Base-by-base conservation (phyloP, 2,797 vertebrate genomes). In the Helostoma temminkii region DNA sequence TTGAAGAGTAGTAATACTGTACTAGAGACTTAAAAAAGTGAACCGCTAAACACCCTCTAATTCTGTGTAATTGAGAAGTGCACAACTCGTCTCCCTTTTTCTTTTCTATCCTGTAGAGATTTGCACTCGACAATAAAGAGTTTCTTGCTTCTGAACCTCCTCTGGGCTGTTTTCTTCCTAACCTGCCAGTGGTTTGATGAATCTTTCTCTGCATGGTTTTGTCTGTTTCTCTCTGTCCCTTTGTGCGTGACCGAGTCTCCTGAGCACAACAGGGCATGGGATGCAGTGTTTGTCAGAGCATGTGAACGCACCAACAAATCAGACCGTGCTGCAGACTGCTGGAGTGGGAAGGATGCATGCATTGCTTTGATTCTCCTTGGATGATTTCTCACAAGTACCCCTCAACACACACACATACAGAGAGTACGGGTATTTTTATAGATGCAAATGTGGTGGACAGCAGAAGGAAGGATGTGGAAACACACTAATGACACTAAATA, bases 71-170 rank as follows among this genome's bases (percentile, higher is more conserved):
- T 9, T 1, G 24, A 79, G 78, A 88, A 89, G 81, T 37, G 26
- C 80, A 74, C 73, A 71, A 80, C 80, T 85, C 83, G 74, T 71
- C 54, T 46, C 61, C 62, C 60, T 70, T 87, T n/a, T 89, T 81
- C 82, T 90, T 90, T 89, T 87, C 80, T 82, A 91, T 86, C 80
- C 82, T 93, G 91, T 91, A 86, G 89, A 93, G 76, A 85, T 89
- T 90, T 92, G 88, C 91, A 89, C 89, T 91, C 52, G 50, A 87
- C 74, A 90, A 93, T 93, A 92, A 93, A 93, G 78, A 86, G 78
- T 88, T 83, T 88, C 87, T 85, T 89, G 87, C 89, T 90, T 89
- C 87, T 89, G 65, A 85, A 87, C 46, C 66, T 78, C 66, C 62
- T 89, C 73, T 82, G 61, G 65, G 76, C 89, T 84, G 68, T 82